These are phyloP conservation scores for Propithecus coquereli DNA, from an alignment of 2,113 vertebrate species.

Conservation along the genomic window DNA sequence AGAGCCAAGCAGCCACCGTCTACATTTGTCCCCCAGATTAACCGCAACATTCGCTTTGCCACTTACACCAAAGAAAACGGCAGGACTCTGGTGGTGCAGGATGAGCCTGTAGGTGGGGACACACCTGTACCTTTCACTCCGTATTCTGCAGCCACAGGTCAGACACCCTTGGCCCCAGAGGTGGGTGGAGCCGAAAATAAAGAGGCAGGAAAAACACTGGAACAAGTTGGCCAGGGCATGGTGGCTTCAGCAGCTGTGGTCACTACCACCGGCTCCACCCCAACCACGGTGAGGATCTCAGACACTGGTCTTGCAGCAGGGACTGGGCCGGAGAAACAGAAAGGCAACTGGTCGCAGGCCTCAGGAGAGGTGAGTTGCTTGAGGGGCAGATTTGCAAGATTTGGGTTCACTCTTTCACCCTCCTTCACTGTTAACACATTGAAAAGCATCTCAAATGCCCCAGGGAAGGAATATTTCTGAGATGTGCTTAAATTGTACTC, in stretches of 20 bases:
- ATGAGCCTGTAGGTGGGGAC: slow-evolving; percentile 85
- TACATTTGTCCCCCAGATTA: slow-evolving; percentile 87
- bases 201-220: slow-evolving; percentile 84
- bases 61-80: slow-evolving; percentile 97
- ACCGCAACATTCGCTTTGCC: slow-evolving; percentile 88
- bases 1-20: slow-evolving; percentile 84
- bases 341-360: slow-evolving; percentile 81
- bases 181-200: slow-evolving; percentile 84
- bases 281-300: slow-evolving; percentile 87
- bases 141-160: slow-evolving; percentile 90
- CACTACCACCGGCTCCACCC: slow-evolving; percentile 86
- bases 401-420: slow-evolving; percentile 33
- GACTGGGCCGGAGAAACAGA: slow-evolving; percentile 86
- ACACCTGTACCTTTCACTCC: slow-evolving; percentile 81
- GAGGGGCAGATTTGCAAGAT: background rate
- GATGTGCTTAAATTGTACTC: slow-evolving; percentile 31
- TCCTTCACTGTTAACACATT: slow-evolving; percentile 34
- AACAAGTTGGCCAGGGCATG: slow-evolving; percentile 84
- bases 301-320: slow-evolving; percentile 85
- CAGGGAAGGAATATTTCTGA: slow-evolving; percentile 36
- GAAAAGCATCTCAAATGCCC: slow-evolving; percentile 26
- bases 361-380: slow-evolving; percentile 90
- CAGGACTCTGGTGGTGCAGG: slow-evolving; percentile 89
- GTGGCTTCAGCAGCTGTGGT: slow-evolving; percentile 81
- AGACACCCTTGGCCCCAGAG: slow-evolving; percentile 84